Conservation (phyloP, 2,113 vertebrate species). For the Cyanoramphus novaezelandiae region DNA sequence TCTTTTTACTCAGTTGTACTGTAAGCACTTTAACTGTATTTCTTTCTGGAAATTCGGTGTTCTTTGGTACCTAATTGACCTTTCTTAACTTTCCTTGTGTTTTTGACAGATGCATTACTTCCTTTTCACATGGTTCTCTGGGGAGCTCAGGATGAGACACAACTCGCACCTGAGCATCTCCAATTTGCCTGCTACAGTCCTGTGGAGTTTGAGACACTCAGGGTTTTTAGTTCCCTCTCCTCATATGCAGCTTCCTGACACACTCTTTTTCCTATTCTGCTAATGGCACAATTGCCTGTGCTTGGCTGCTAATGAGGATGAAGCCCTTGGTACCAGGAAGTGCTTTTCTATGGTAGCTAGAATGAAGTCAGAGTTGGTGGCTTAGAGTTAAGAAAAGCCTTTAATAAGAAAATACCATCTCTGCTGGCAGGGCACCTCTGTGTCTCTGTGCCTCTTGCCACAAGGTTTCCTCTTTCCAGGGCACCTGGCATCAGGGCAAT, state of each 20-base stretch:
- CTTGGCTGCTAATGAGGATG: background rate
- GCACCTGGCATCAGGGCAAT: fast-evolving
- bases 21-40: background rate
- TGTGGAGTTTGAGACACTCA: fast-evolving
- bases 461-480: background rate
- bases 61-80: background rate
- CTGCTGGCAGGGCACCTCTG: fast-evolving
- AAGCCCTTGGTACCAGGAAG: background rate
- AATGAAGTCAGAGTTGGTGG: background rate
- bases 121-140: background rate
- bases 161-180: fast-evolving
- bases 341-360: background rate
- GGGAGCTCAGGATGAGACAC: background rate
- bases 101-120: background rate
- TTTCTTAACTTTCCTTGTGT: background rate
- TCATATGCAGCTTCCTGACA: background rate
- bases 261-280: background rate
- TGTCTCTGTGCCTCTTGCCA: background rate
- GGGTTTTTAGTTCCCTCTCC: background rate
- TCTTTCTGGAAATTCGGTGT: background rate
- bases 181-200: background rate
- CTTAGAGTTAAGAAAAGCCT: background rate
- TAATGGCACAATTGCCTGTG: background rate
- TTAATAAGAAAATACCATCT: background rate
- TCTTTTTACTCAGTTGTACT: background rate